phyloP scores from a whole-genome alignment of 2,113 vertebrate genomes.

The Hippocampus barbouri region DNA sequence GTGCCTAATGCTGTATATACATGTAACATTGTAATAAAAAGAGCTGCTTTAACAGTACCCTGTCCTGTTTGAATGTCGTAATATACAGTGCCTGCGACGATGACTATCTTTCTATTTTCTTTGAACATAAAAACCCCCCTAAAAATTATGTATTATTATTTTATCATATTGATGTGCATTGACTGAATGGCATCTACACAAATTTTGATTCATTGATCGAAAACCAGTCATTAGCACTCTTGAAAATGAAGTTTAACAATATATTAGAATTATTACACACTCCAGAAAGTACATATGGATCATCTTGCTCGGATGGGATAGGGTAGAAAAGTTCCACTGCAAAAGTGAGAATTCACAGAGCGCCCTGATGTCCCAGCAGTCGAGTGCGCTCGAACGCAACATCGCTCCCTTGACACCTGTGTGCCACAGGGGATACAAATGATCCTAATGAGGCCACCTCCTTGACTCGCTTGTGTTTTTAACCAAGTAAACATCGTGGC shows the following conservation, averaged over 20 bases:
- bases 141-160: too few relatives aligned
- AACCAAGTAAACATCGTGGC: not conserved
- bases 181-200: too few relatives aligned
- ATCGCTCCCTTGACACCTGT: slow-evolving; percentile 15
- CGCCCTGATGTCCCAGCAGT: not conserved
- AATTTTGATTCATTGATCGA: too few relatives aligned
- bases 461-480: not conserved
- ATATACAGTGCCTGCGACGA: not conserved
- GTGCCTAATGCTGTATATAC: slow-evolving; percentile 76
- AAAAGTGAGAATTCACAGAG: not conserved
- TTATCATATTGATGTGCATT: too few relatives aligned
- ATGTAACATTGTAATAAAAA: slow-evolving; percentile 76
- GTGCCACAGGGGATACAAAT: slow-evolving; percentile 38
- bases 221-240: too few relatives aligned
- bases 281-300: too few relatives aligned
- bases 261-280: too few relatives aligned
- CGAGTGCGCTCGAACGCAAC: slow-evolving; percentile 36
- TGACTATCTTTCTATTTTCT: not conserved
- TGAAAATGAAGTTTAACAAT: too few relatives aligned
- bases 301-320: too few relatives aligned
- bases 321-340: not conserved
- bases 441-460: slow-evolving; percentile 13
- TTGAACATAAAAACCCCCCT: too few relatives aligned
- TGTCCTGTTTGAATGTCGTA: not conserved
- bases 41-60: slow-evolving; percentile 64